phyloP scores from a whole-genome alignment of 2,888 invertebrate genomes.

The Spilarctia lutea region DNA sequence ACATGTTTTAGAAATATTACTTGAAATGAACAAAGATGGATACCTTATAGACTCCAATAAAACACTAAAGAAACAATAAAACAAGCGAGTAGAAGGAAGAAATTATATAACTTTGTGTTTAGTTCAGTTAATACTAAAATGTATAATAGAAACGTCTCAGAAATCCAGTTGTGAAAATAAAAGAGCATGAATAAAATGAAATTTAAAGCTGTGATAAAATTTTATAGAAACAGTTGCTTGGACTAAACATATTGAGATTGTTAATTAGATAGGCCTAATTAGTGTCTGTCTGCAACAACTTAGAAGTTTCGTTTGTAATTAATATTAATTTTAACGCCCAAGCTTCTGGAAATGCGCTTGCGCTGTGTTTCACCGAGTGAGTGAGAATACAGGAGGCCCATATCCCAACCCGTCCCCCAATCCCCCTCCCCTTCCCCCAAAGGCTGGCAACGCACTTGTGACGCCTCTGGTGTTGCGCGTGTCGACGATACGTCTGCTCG shows the following conservation, averaged over 20 bases:
- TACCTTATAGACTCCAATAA: conserved; percentile 5
- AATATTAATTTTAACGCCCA: conserved; percentile 13
- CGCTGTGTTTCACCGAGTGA: no score
- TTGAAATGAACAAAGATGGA: neutral
- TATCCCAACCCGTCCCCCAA: no score
- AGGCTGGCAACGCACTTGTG: no score
- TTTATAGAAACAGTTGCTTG: conserved; percentile 40
- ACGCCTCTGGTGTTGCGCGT: no score
- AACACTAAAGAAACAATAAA: conserved; percentile 6
- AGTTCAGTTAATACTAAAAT: conserved; percentile 39
- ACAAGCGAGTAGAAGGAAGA: conserved; percentile 21
- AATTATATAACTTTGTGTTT: conserved; percentile 36
- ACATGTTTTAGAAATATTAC: neutral
- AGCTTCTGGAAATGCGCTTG: conserved; percentile 4
- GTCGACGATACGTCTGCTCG: no score
- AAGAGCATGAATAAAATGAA: conserved; percentile 38
- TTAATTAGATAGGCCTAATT: conserved; percentile 54
- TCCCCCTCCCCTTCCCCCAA: no score
- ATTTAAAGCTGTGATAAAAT: conserved; percentile 49
- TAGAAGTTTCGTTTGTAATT: conserved; percentile 23
- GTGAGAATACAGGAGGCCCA: no score
- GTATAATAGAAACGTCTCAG: conserved; percentile 40
- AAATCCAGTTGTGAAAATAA: conserved; percentile 22
- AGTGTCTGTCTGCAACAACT: conserved; percentile 40
- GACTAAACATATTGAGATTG: conserved; percentile 56